These are phyloP conservation scores for Willowsia nigromaculata DNA, from an alignment of 2,888 invertebrate species.

Conservation along the genomic window DNA sequence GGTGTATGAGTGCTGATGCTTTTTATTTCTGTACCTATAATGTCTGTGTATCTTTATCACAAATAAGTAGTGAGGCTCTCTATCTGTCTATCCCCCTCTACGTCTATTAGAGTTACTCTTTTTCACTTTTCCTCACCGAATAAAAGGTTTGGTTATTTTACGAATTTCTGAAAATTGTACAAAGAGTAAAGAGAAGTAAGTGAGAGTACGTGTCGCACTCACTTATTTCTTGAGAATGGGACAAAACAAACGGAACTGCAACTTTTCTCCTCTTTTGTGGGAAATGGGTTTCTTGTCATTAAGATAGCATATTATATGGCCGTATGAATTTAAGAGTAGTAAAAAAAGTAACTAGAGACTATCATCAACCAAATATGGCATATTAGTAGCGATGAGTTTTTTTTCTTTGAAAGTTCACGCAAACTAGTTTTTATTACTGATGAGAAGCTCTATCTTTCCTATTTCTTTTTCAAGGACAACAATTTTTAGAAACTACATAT, in stretches of 20 bases:
- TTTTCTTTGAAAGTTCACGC: not conserved
- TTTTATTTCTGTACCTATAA: not conserved
- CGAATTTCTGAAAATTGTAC: no score
- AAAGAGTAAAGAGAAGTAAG: not conserved
- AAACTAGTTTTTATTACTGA: not conserved
- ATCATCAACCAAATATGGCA: not conserved
- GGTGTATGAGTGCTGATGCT: not conserved
- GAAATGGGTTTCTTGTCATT: slow-evolving; percentile 36
- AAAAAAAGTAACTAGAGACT: not conserved
- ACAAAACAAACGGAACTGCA: slow-evolving; percentile 8
- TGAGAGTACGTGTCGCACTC: not conserved
- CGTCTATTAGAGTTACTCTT: not conserved
- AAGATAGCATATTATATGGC: not conserved
- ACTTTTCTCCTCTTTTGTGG: not conserved
- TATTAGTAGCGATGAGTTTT: not conserved
- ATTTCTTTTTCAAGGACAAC: no score
- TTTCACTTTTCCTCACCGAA: not conserved
- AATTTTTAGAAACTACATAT: no score
- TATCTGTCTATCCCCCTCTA: no score
- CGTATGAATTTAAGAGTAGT: not conserved
- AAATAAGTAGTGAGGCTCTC: not conserved
- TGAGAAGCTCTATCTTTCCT: no score
- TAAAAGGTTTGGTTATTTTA: no score
- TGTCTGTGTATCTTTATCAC: not conserved
- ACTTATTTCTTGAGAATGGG: not conserved